Percentiles rank a stretch among this genome's conserved stretches.
These are phyloP conservation scores for Varroa destructor DNA, from an alignment of 1,140 invertebrate species.

Conservation along the genomic window DNA sequence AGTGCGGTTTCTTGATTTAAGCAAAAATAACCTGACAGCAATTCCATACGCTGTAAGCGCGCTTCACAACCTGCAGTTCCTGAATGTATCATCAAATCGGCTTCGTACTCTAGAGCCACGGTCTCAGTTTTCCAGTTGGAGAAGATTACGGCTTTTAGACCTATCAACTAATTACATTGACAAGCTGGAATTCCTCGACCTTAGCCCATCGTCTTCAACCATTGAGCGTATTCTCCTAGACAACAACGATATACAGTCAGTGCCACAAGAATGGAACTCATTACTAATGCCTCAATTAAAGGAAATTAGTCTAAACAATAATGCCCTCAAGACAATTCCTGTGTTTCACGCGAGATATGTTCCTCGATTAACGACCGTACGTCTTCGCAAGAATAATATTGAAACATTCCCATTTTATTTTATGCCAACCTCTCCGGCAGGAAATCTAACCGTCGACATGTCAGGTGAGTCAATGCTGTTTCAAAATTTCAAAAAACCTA, in stretches of 20 bases:
- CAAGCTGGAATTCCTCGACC: slow-evolving; percentile 21
- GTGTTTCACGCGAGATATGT: background rate
- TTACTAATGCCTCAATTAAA: background rate
- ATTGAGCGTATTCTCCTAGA: slow-evolving; percentile 20
- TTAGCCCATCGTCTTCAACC: background rate
- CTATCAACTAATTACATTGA: slow-evolving; percentile 22
- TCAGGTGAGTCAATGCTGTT: background rate
- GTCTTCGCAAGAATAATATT: slow-evolving; percentile 24
- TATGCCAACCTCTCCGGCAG: slow-evolving; percentile 5
- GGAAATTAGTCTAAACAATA: slow-evolving; percentile 26
- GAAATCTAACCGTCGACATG: slow-evolving; percentile 19
- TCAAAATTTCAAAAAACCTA: too few species aligned
- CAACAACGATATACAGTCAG: slow-evolving; percentile 7
- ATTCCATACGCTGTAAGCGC: slow-evolving; percentile 7
- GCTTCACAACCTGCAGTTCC: slow-evolving; percentile 16
- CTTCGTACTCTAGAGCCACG: slow-evolving; percentile 13
- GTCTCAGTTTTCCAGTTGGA: slow-evolving; percentile 22
- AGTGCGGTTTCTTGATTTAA: slow-evolving; percentile 7
- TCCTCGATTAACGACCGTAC: background rate
- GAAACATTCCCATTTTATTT: slow-evolving; percentile 20
- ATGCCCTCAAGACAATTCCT: slow-evolving; percentile 7
- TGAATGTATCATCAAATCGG: slow-evolving; percentile 10
- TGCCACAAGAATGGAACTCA: slow-evolving; percentile 11
- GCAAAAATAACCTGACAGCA: slow-evolving; percentile 10
- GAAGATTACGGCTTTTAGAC: slow-evolving; percentile 8